Percentiles rank a stretch among this genome's conserved stretches.
Conservation (phyloP, 2,888 invertebrate species). For the Synergus japonicus region DNA sequence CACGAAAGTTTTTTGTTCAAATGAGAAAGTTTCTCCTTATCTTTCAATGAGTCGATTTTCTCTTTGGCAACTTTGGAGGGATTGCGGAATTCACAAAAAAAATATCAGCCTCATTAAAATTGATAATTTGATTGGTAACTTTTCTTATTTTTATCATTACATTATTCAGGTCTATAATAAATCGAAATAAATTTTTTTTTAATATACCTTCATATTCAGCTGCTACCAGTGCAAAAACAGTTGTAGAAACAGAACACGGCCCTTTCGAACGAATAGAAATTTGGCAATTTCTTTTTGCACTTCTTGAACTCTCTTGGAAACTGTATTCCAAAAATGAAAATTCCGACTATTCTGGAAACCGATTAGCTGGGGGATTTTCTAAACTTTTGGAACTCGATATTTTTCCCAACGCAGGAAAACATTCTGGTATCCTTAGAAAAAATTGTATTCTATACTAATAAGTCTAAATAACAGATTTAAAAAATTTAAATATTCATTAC, state of each 20-base stretch:
- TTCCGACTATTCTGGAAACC: conserved; percentile 76
- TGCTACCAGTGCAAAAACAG: not conserved
- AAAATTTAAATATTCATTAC: not conserved
- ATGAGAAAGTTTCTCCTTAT: not conserved
- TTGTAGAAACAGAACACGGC: conserved; percentile 69
- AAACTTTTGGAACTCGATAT: conserved; percentile 79
- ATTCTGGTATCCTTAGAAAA: conserved; percentile 73
- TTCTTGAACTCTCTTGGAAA: conserved; percentile 79
- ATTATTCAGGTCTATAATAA: not conserved
- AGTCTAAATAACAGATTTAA: not conserved
- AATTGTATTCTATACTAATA: no score
- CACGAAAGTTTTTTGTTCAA: conserved; percentile 67
- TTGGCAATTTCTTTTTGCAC: conserved; percentile 82
- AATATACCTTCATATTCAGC: not conserved
- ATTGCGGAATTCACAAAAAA: conserved; percentile 79
- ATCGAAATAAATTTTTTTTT: not conserved
- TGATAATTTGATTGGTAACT: conserved; percentile 78
- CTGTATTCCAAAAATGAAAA: conserved; percentile 75
- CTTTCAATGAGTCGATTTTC: conserved; percentile 78
- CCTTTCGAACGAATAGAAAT: conserved; percentile 82
- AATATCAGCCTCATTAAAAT: conserved; percentile 79
- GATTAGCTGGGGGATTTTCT: conserved; percentile 79
- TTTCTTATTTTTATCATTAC: no score
- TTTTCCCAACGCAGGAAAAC: conserved; percentile 76
- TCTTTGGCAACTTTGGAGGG: conserved; percentile 82